These are phyloP conservation scores for Stylophora pistillata DNA, from an alignment of 64 coral and sea anemone genomes.

Conservation along the genomic window DNA sequence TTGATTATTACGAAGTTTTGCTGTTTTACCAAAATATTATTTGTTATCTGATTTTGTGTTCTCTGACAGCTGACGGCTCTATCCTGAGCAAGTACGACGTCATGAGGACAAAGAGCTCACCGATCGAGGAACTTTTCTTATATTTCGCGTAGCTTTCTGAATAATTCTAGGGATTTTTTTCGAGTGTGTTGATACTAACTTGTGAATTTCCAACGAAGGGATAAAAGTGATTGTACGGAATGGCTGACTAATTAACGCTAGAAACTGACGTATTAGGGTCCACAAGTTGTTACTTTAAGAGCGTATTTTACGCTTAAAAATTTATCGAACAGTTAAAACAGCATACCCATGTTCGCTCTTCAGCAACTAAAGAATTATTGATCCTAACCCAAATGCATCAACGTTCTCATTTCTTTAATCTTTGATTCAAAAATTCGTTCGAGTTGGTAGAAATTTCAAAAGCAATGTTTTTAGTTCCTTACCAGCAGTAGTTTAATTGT, in stretches of 20 bases:
- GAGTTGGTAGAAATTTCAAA: constrained; percentile 33
- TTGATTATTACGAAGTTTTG: constrained; percentile 83
- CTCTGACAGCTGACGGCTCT: constrained; percentile 39
- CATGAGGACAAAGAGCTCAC: constrained; percentile 15
- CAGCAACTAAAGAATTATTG: neutral
- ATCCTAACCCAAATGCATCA: neutral
- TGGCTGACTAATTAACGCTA: too few relatives aligned
- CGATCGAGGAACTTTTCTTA: neutral
- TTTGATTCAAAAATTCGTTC: neutral
- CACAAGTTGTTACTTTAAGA: too few relatives aligned
- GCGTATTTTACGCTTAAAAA: neutral
- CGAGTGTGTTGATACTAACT: too few relatives aligned
- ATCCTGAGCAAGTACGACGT: constrained; percentile 29
- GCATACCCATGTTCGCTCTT: neutral
- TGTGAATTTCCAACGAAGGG: too few relatives aligned
- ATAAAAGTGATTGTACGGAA: too few relatives aligned
- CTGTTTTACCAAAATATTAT: constrained; percentile 81
- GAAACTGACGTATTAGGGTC: too few relatives aligned
- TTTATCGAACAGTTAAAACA: neutral
- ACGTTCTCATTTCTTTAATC: neutral
- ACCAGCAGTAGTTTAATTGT: constrained; percentile 33
- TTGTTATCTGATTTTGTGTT: constrained; percentile 78
- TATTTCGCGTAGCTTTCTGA: neutral
- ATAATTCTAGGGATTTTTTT: neutral
- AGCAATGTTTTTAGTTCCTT: constrained; percentile 12